Conservation (phyloP, 1,140 invertebrate species). For the Proctacanthus coquilletti region DNA sequence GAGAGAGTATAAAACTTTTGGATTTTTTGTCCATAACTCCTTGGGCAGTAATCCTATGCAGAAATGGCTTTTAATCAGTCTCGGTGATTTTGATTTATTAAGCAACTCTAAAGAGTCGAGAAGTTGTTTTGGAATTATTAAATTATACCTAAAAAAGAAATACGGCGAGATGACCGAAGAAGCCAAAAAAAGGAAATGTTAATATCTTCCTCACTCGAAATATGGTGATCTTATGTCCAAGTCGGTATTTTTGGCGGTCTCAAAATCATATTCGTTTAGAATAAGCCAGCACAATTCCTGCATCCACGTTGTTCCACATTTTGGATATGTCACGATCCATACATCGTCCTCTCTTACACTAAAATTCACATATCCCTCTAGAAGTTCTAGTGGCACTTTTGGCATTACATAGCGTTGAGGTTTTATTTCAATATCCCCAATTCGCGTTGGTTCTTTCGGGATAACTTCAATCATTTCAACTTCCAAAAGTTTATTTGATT, state of each 20-base stretch:
- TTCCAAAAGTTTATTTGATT: too few relatives aligned
- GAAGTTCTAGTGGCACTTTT: too few relatives aligned
- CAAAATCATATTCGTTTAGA: conserved; percentile 38
- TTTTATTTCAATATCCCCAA: too few relatives aligned
- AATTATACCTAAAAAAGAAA: not conserved
- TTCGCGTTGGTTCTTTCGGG: too few relatives aligned
- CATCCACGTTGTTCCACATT: conserved; percentile 47
- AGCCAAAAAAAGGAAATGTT: too few relatives aligned
- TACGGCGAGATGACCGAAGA: too few relatives aligned
- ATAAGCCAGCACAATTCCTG: conserved; percentile 53
- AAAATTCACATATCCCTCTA: conserved; percentile 20
- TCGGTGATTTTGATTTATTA: conserved; percentile 19
- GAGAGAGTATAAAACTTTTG: too few relatives aligned
- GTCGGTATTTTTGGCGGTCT: conserved; percentile 34
- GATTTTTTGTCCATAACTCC: too few relatives aligned
- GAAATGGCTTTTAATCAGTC: too few relatives aligned
- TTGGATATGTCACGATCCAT: conserved; percentile 36
- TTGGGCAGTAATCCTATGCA: too few relatives aligned
- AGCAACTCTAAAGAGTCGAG: conserved; percentile 7
- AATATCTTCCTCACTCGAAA: conserved; percentile 36
- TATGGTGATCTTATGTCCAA: conserved; percentile 43
- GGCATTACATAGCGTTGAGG: too few relatives aligned
- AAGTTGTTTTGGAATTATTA: not conserved
- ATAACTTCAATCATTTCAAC: too few relatives aligned
- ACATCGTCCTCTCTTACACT: conserved; percentile 35